phyloP scores from a whole-genome alignment of 1,140 invertebrate species.

The Calliphora vicina region DNA sequence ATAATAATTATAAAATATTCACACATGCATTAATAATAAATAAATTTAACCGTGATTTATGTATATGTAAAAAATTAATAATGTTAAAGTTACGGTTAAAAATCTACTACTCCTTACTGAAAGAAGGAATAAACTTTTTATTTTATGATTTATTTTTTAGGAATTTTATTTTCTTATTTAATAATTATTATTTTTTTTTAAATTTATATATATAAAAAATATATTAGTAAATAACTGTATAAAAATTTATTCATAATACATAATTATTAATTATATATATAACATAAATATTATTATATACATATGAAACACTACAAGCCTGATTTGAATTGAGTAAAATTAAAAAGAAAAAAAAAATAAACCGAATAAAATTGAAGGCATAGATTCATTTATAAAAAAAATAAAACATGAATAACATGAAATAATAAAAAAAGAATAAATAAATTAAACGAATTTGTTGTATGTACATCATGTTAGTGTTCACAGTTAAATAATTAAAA shows the following conservation, averaged over 20 bases:
- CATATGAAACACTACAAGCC: not conserved
- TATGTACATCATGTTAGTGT: not conserved
- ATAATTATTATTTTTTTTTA: not conserved
- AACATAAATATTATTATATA: slow-evolving; percentile 21
- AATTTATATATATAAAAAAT: not conserved
- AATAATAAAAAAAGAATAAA: not conserved
- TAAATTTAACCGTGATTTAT: not conserved
- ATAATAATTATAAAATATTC: slow-evolving; percentile 26
- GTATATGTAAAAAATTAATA: not conserved
- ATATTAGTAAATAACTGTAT: slow-evolving; percentile 19
- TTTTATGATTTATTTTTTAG: not conserved
- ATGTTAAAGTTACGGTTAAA: not conserved
- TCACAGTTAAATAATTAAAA: not conserved
- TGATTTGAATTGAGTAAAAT: not conserved
- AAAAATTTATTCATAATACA: slow-evolving; percentile 19
- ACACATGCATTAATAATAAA: not conserved
- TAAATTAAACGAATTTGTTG: not conserved
- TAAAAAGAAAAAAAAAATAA: not conserved
- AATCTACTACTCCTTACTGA: not conserved
- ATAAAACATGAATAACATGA: not conserved
- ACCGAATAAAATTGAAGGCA: slow-evolving; percentile 6
- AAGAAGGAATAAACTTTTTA: not conserved
- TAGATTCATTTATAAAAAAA: slow-evolving; percentile 12
- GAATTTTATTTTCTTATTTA: not conserved
- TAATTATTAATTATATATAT: slow-evolving; percentile 11